Base-by-base conservation (phyloP, 2,888 invertebrate genomes). In the Periphyllus acericola region DNA sequence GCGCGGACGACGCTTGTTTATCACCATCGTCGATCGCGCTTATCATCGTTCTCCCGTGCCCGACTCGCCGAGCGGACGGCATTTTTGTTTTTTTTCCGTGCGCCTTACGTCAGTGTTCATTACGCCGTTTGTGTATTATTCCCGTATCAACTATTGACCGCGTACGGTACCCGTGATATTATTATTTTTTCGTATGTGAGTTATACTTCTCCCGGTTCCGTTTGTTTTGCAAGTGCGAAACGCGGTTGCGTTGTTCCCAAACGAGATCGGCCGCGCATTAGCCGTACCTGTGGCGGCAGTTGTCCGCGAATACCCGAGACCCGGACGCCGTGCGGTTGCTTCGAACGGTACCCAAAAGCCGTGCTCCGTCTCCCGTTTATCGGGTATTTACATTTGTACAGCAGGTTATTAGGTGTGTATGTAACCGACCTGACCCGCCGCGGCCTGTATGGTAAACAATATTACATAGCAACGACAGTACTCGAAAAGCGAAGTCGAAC, bases 1-100 rank as follows among this genome's bases (percentile, higher is more conserved):
- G 55, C 21, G 21, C 17, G 55, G 19, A 55, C 21, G 78, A 79
- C 78, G 78, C 78, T 79, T 29, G n/a, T 6, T 55, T 79, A 79
- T 79, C 55, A 79, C 2, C 36, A 19, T 46, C 21, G 21, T 55
- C 17, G 46, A 46, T 46, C 46, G 46, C 46, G 46, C 46, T 55
- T 55, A 55, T 55, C 55, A 55, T 19, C 17, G 55, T 55, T 55
- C 55, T 55, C 1, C 9, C 32, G 32, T 34, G 3, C 21, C 25
- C 8, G 52, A 52, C 36, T 36, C 46, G 46, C 76, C 0, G 55
- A 17, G 11, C 75, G n/a, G 46, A 25, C 11, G 14, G 40, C 76
- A 17, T 52, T 74, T 36, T 19, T 21, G 19, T 9, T 11, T 52
- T 52, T 17, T 52, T 2, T 52, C 17, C 52, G 55, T 55, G 5